These are phyloP conservation scores for Tyria jacobaeae DNA, from an alignment of 2,888 invertebrate species.

Conservation along the genomic window DNA sequence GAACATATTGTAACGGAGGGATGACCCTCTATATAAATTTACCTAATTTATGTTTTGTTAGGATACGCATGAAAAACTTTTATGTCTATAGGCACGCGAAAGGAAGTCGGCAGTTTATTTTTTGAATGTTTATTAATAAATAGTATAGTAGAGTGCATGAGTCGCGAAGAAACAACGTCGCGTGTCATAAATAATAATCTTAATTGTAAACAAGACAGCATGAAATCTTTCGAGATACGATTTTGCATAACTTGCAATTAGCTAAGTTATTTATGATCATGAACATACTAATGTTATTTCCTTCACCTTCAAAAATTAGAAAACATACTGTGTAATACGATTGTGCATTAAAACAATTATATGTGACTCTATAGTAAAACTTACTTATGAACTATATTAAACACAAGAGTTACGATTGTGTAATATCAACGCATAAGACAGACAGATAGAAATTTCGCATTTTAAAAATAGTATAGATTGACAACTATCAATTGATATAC, in stretches of 20 bases:
- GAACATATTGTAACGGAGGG: conserved; percentile 84
- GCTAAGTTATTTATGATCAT: conserved; percentile 5
- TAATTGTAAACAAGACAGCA: conserved; percentile 65
- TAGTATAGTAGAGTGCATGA: conserved; percentile 69
- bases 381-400: too few species aligned
- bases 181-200: conserved; percentile 70
- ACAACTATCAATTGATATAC: background rate
- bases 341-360: too few species aligned
- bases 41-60: conserved; percentile 84
- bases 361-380: too few species aligned
- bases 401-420: too few species aligned
- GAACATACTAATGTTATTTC: background rate
- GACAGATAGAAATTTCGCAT: background rate
- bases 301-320: too few species aligned
- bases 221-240: conserved; percentile 57
- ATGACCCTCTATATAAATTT: conserved; percentile 84
- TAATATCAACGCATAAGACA: too few species aligned
- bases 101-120: conserved; percentile 80
- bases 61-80: conserved; percentile 84
- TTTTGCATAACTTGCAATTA: conserved; percentile 40
- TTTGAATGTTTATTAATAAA: conserved; percentile 79
- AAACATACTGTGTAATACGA: too few species aligned
- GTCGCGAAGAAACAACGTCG: conserved; percentile 62
- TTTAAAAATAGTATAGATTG: too few species aligned
- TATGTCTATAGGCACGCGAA: conserved; percentile 82